These are phyloP conservation scores for Taurulus bubalis DNA, from an alignment of 2,113 vertebrate genomes.

Conservation along the genomic window DNA sequence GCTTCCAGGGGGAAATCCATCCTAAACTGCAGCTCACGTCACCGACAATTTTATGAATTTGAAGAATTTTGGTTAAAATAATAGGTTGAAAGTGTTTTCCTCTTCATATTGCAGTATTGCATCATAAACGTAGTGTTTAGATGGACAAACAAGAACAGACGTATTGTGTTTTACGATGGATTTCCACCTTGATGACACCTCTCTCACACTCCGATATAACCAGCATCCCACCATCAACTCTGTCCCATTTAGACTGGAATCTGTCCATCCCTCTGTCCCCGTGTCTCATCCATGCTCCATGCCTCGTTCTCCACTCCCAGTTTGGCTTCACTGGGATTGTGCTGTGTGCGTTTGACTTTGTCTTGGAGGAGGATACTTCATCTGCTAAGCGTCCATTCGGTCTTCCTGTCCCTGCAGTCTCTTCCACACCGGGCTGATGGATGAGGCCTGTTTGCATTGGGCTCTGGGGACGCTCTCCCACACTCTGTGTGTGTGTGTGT, in stretches of 20 bases:
- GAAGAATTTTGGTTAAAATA: no score
- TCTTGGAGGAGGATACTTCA: conserved; percentile 66
- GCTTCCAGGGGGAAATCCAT: conserved; percentile 38
- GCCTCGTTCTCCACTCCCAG: conserved; percentile 8
- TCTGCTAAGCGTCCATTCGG: conserved; percentile 61
- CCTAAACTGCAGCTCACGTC: conserved; percentile 1
- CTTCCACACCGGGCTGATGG: conserved; percentile 67
- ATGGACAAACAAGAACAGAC: no score
- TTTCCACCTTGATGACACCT: conserved; percentile 37
- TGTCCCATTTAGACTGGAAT: conserved; percentile 31
- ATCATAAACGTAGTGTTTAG: background rate
- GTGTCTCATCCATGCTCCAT: conserved; percentile 30
- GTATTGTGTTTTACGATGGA: conserved; percentile 45
- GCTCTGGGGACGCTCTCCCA: conserved; percentile 45
- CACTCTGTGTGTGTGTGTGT: conserved; percentile 20
- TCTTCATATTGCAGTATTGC: no score
- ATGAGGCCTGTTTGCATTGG: conserved; percentile 69
- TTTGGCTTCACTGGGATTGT: conserved; percentile 19
- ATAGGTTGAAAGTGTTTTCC: background rate
- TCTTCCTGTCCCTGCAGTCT: conserved; percentile 67
- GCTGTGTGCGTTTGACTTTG: conserved; percentile 23
- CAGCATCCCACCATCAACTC: conserved; percentile 40
- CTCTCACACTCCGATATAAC: conserved; percentile 27
- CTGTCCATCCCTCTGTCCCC: conserved; percentile 21
- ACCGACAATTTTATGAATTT: background rate